A percentile compares a stretch with the other conserved stretches of the same genome.
Conservation (phyloP, 2,113 vertebrate genomes). For the Ellobius talpinus region DNA sequence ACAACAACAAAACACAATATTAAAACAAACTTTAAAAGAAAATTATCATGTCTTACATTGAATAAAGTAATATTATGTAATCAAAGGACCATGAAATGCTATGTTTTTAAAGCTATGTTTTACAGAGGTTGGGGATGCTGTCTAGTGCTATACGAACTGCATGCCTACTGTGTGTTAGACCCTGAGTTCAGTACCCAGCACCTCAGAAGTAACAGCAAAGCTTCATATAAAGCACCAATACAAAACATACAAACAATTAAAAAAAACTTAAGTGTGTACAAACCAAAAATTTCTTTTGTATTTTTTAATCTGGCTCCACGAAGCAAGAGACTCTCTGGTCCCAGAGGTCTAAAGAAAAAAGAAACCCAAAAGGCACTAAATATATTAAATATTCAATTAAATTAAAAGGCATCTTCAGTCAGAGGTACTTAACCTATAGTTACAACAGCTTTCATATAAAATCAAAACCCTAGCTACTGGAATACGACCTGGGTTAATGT, state of each 20-base stretch:
- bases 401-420: conserved; percentile 64
- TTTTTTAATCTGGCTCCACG: conserved; percentile 99
- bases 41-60: conserved; percentile 31
- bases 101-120: conserved; percentile 32
- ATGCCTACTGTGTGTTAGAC: neutral
- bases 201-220: neutral
- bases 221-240: conserved; percentile 49
- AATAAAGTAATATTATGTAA: conserved; percentile 39
- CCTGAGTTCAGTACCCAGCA: neutral
- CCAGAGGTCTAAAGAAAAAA: conserved; percentile 92
- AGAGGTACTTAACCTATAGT: conserved; percentile 28
- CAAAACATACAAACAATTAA: conserved; percentile 67
- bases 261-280: conserved; percentile 82
- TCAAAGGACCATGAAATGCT: conserved; percentile 47
- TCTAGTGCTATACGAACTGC: neutral
- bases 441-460: conserved; percentile 62
- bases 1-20: conserved; percentile 4
- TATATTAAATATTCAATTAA: conserved; percentile 60
- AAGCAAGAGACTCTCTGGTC: conserved; percentile 97
- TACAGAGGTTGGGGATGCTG: neutral
- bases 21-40: conserved; percentile 42
- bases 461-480: conserved; percentile 44
- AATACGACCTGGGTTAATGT: conserved; percentile 38
- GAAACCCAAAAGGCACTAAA: conserved; percentile 65
- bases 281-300: conserved; percentile 99